Evolutionary conservation across 2,888 invertebrate genomes (phyloP).

Genomic region (Latrodectus elegans): DNA sequence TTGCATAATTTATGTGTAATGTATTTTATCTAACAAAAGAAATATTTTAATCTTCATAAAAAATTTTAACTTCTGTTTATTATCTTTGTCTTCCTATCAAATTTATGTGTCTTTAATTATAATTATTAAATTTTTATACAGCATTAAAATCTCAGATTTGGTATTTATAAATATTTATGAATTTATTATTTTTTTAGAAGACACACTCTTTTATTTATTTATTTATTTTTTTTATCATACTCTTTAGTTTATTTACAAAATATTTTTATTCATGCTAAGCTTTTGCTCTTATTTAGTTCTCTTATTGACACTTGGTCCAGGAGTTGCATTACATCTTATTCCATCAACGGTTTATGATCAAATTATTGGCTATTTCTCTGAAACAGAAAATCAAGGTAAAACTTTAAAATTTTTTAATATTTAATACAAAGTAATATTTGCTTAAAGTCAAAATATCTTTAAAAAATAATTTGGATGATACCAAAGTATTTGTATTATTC

Average conservation of each 20-base stretch:
- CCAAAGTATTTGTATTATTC: too few species aligned
- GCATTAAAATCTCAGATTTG: not conserved
- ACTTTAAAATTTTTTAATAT: not conserved
- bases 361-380: constrained; percentile 58
- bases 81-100: too few species aligned
- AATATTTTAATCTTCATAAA: too few species aligned
- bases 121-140: too few species aligned
- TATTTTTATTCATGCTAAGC: not conserved
- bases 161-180: not conserved
- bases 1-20: too few species aligned
- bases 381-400: constrained; percentile 56
- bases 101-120: too few species aligned
- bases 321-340: constrained; percentile 72
- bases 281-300: constrained; percentile 71
- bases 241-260: not conserved
- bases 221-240: constrained; percentile 70
- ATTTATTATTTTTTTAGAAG: not conserved
- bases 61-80: too few species aligned
- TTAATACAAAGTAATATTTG: too few species aligned
- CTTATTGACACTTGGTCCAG: constrained; percentile 74
- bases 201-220: constrained; percentile 69
- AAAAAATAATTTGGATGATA: too few species aligned
- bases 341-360: constrained; percentile 65
- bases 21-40: too few species aligned
- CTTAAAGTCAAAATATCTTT: too few species aligned